Evolutionary conservation across 2,888 invertebrate genomes (phyloP), one percentile per base, ranked within the genome.

Genomic region (Drosophila eohydei): DNA sequence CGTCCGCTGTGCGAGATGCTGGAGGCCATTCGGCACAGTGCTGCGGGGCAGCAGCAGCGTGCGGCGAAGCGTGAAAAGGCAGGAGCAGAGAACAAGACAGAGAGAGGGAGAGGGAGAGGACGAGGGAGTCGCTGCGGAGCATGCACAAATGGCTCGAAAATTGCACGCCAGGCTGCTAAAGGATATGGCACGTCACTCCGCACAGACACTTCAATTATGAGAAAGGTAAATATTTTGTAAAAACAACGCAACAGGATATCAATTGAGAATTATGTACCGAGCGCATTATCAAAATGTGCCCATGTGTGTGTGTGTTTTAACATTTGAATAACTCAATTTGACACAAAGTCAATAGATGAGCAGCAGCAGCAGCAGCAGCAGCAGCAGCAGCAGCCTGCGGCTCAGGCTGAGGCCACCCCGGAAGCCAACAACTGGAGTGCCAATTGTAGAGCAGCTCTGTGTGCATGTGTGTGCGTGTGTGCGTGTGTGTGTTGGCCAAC

Each of bases 221-320:
- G 81, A 71, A 87, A 90, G 91, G 92, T 91, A 91, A 91, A 91
- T 92, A 92, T 91, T 91, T 83, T 90, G 89, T 90, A 80, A 88
- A 91, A 90, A 92, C 91, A 91, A 91, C 91, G 88, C 91, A 91
- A 91, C 91, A 92, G 91, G 91, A 91, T 84, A 90, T 91, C 91
- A 87, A 91, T 92, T 89, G 84, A 81, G 80, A 85, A 88, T 90
- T 88, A 89, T 89, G 80, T 80, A 14, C 54, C 54, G 65, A 62
- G 62, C 62, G 78, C 80, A 88, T 88, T 84, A 84, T 77, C 89
- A 77, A 84, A 85, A 89, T 89, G 76, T 66, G 85, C 76, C 88
- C 89, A 89, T 88, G 68, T 89, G 81, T 54, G 67, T 71, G 44
- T 40, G 32, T 54, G 16, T 30, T 54, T 68, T 77, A 70, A 74